A percentile compares a stretch with the other conserved stretches of the same genome.
Evolutionary conservation across 2,888 invertebrate species (phyloP).

Genomic region (Temnothorax unifasciatus): DNA sequence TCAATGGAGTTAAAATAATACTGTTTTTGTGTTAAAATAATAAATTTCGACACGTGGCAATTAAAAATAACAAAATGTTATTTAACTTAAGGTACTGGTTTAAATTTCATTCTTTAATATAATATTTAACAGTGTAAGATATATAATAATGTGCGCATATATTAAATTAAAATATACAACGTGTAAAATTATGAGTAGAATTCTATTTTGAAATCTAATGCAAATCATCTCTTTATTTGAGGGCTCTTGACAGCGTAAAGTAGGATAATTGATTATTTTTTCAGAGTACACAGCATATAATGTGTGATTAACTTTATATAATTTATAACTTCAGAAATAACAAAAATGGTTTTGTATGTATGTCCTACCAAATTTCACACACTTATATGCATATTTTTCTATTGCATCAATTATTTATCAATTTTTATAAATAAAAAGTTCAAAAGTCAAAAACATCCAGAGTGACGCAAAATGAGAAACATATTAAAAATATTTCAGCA

Average conservation of each 20-base stretch:
- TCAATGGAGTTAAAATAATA: too few relatives aligned
- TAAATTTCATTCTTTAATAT: too few relatives aligned
- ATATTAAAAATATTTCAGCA: slow-evolving; percentile 6
- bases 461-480: background rate
- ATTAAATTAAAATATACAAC: background rate
- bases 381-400: background rate
- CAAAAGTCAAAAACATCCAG: background rate
- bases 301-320: slow-evolving; percentile 6
- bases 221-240: background rate
- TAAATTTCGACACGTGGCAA: too few relatives aligned
- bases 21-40: too few relatives aligned
- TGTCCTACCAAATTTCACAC: background rate
- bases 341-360: background rate
- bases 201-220: background rate
- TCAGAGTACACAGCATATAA: background rate
- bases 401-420: background rate
- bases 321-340: background rate
- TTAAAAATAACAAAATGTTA: too few relatives aligned
- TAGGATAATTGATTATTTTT: background rate
- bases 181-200: background rate
- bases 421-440: background rate
- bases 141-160: too few relatives aligned
- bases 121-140: too few relatives aligned
- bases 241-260: too few relatives aligned
- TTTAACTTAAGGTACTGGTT: too few relatives aligned